Evolutionary conservation across 2,888 invertebrate genomes (phyloP).

Genomic region (Mythimna loreyi): DNA sequence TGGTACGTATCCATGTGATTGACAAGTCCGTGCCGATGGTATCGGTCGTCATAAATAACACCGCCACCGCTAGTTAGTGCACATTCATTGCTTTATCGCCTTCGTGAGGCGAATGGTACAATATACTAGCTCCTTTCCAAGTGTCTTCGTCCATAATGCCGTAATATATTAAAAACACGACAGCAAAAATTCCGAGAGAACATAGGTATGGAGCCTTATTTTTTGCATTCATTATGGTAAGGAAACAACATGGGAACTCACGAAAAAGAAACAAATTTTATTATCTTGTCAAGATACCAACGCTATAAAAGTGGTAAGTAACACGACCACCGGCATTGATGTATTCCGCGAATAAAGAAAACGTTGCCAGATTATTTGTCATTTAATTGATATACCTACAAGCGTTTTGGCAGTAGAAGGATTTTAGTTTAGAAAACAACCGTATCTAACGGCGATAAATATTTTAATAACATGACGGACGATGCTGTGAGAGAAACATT

Average conservation of each 20-base stretch:
- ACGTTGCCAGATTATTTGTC: slow-evolving; percentile 66
- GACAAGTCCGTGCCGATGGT: slow-evolving; percentile 89
- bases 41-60: slow-evolving; percentile 88
- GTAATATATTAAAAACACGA: slow-evolving; percentile 52
- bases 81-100: slow-evolving; percentile 84
- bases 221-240: slow-evolving; percentile 59
- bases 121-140: slow-evolving; percentile 53
- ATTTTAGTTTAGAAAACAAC: slow-evolving; percentile 48
- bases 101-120: slow-evolving; percentile 63
- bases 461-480: slow-evolving; percentile 43
- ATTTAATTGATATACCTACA: slow-evolving; percentile 61
- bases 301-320: slow-evolving; percentile 62
- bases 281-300: slow-evolving; percentile 61
- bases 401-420: slow-evolving; percentile 55
- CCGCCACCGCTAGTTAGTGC: slow-evolving; percentile 88
- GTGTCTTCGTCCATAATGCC: slow-evolving; percentile 52
- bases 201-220: slow-evolving; percentile 41
- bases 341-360: slow-evolving; percentile 66
- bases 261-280: slow-evolving; percentile 65
- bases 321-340: slow-evolving; percentile 68
- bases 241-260: slow-evolving; percentile 61
- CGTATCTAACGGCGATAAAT: slow-evolving; percentile 42
- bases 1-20: slow-evolving; percentile 80
- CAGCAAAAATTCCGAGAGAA: slow-evolving; percentile 49
- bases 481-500: slow-evolving; percentile 34